These are phyloP conservation scores for Amaurobius ferox DNA, from an alignment of 2,888 invertebrate species.

Conservation along the genomic window DNA sequence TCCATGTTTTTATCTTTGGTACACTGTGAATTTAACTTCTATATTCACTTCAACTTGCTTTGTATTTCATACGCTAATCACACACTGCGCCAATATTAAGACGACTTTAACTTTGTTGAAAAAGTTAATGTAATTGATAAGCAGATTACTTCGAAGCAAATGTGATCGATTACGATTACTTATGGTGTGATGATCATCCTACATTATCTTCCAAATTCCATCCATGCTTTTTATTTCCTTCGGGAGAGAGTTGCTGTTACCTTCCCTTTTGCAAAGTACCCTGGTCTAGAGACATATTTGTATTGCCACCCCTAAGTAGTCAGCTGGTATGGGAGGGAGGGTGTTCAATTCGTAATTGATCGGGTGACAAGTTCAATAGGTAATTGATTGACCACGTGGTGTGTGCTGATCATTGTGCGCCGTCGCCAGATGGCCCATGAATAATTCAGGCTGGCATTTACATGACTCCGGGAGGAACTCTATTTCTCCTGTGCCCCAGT, in stretches of 20 bases:
- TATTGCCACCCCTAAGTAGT: constrained; percentile 31
- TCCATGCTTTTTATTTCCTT: too few species aligned
- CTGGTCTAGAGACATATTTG: background rate
- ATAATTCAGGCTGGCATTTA: constrained; percentile 67
- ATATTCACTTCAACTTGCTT: too few species aligned
- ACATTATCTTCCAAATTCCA: too few species aligned
- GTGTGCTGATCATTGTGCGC: constrained; percentile 31
- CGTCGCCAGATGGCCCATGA: constrained; percentile 65
- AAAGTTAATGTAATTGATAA: too few species aligned
- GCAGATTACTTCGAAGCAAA: too few species aligned
- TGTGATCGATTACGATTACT: too few species aligned
- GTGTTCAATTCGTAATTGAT: constrained; percentile 72
- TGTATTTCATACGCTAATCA: too few species aligned
- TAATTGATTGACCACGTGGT: constrained; percentile 72
- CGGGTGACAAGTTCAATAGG: constrained; percentile 72
- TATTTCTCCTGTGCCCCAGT: background rate
- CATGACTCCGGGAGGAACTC: constrained; percentile 46
- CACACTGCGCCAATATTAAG: too few species aligned
- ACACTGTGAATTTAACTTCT: too few species aligned
- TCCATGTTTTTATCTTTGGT: too few species aligned
- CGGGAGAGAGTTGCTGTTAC: background rate
- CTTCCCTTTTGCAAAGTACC: background rate
- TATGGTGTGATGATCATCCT: too few species aligned
- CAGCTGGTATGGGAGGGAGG: constrained; percentile 50
- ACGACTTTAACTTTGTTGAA: too few species aligned